A percentile compares a stretch with the other conserved stretches of the same genome.
Evolutionary conservation across 2,888 invertebrate species (phyloP).

Genomic region (Phania funesta): DNA sequence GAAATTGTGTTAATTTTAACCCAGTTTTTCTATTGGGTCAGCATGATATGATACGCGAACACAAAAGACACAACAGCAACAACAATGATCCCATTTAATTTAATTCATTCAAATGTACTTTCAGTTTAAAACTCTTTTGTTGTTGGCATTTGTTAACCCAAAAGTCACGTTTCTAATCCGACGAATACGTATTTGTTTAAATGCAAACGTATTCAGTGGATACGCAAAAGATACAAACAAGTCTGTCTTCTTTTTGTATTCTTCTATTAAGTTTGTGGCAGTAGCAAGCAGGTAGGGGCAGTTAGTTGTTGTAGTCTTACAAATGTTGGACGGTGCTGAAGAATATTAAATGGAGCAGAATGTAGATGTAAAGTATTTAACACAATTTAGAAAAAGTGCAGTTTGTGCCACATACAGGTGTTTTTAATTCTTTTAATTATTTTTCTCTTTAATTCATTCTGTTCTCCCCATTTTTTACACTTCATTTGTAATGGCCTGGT

Average conservation of each 20-base stretch:
- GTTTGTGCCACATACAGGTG: background rate
- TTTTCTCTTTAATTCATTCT: slow-evolving; percentile 29
- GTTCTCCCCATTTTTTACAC: slow-evolving; percentile 54
- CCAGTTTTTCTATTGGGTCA: slow-evolving; percentile 32
- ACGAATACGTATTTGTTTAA: slow-evolving; percentile 33
- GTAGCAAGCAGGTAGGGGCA: background rate
- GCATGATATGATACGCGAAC: slow-evolving; percentile 20
- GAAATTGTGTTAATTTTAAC: slow-evolving; percentile 47
- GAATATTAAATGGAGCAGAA: slow-evolving; percentile 32
- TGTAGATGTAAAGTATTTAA: slow-evolving; percentile 11
- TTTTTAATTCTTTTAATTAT: background rate
- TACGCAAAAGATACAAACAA: background rate
- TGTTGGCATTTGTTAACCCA: slow-evolving; percentile 45
- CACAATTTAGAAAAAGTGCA: slow-evolving; percentile 23
- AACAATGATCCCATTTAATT: slow-evolving; percentile 33
- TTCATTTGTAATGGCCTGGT: slow-evolving; percentile 59
- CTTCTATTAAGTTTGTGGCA: background rate
- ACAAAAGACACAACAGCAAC: background rate
- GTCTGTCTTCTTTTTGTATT: background rate
- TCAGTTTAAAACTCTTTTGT: slow-evolving; percentile 14
- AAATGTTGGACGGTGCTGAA: background rate
- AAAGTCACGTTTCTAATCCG: slow-evolving; percentile 61
- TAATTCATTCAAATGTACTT: slow-evolving; percentile 23
- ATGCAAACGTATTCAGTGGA: slow-evolving; percentile 10
- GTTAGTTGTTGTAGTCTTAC: background rate